phyloP scores from a whole-genome alignment of 2,888 invertebrate species.

The Oxytorus armatus region DNA sequence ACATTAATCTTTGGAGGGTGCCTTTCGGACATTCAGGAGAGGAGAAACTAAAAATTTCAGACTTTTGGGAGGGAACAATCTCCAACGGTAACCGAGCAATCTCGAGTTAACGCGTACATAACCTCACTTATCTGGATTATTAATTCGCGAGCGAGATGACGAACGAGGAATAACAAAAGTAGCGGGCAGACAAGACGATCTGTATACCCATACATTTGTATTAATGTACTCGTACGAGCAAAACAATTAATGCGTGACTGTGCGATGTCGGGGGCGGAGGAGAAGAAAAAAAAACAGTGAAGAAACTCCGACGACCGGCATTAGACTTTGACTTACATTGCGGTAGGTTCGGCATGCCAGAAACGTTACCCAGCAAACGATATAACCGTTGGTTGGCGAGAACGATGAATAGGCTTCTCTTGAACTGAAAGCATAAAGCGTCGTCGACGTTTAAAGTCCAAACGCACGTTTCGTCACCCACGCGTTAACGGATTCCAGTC shows the following conservation, averaged over 20 bases:
- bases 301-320: slow-evolving; percentile 7
- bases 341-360: slow-evolving; percentile 68
- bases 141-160: background rate
- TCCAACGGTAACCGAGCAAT: too few relatives aligned
- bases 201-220: background rate
- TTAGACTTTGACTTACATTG: slow-evolving; percentile 68
- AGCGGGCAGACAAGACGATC: background rate
- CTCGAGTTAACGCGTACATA: too few relatives aligned
- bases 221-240: background rate
- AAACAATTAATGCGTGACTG: slow-evolving; percentile 1
- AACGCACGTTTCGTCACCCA: slow-evolving; percentile 61
- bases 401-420: slow-evolving; percentile 52
- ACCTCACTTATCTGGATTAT: too few relatives aligned
- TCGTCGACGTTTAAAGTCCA: slow-evolving; percentile 63
- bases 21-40: too few relatives aligned
- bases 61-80: too few relatives aligned
- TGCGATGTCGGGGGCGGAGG: slow-evolving; percentile 25
- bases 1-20: too few relatives aligned
- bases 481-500: slow-evolving; percentile 40
- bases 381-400: slow-evolving; percentile 17
- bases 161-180: background rate
- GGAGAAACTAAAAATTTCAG: too few relatives aligned
- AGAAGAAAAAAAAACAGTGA: background rate
- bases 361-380: slow-evolving; percentile 64
- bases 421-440: slow-evolving; percentile 14